Percentiles rank a stretch among this genome's conserved stretches.
These are phyloP conservation scores for Aricia artaxerxes DNA, from an alignment of 2,888 invertebrate genomes.

Conservation along the genomic window DNA sequence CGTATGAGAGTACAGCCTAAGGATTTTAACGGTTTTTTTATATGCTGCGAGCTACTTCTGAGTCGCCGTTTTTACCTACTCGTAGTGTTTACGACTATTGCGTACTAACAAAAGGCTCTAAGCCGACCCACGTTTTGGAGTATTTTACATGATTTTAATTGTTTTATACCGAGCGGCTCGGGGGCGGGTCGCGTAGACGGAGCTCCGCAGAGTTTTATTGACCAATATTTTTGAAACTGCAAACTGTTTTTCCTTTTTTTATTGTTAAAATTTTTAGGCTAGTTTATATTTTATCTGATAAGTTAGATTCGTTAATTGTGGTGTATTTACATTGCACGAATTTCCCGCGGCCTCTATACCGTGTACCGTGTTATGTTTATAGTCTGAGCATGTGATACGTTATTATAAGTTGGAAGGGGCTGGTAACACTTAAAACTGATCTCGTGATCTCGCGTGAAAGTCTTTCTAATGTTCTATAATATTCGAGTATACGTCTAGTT, in stretches of 20 bases:
- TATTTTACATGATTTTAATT: conserved; percentile 76
- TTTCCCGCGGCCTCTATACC: conserved; percentile 72
- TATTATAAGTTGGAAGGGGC: conserved; percentile 48
- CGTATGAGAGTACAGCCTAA: conserved; percentile 80
- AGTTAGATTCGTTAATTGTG: conserved; percentile 80
- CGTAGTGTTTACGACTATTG: conserved; percentile 53
- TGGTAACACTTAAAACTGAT: conserved; percentile 46
- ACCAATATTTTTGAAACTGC: conserved; percentile 73
- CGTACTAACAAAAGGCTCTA: conserved; percentile 64
- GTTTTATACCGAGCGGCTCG: conserved; percentile 47
- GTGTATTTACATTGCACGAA: conserved; percentile 76
- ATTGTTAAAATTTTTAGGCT: conserved; percentile 81
- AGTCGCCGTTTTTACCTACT: conserved; percentile 76
- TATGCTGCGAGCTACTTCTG: conserved; percentile 80
- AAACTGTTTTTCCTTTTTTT: conserved; percentile 65
- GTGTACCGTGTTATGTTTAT: conserved; percentile 60
- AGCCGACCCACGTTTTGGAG: conserved; percentile 75
- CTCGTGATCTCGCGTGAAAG: conserved; percentile 35
- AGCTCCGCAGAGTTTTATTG: conserved; percentile 78
- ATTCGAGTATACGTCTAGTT: conserved; percentile 40
- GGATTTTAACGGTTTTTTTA: conserved; percentile 78
- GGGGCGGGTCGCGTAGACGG: conserved; percentile 73
- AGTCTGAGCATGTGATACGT: conserved; percentile 78
- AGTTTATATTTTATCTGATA: conserved; percentile 74
- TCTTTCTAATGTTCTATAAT: conserved; percentile 37